These are phyloP conservation scores for Pantherophis guttatus DNA, from an alignment of 2,113 vertebrate species.

Conservation along the genomic window DNA sequence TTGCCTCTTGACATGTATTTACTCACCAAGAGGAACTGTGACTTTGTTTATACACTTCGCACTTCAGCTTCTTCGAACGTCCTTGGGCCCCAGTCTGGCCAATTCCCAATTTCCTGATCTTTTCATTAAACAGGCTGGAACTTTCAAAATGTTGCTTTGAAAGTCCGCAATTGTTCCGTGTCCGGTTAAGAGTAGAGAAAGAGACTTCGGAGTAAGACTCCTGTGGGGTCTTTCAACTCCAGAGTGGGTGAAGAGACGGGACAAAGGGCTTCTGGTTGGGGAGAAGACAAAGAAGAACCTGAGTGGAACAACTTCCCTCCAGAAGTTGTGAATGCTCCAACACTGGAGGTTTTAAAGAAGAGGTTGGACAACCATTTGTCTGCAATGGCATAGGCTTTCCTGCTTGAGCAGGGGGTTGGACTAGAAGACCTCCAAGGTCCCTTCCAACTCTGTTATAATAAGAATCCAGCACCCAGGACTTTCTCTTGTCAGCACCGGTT, in stretches of 20 bases:
- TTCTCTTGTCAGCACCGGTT: too few species aligned
- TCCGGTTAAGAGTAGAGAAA: not conserved
- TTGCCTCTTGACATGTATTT: not conserved
- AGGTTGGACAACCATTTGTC: too few species aligned
- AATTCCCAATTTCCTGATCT: slow-evolving; percentile 1
- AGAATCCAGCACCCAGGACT: too few species aligned
- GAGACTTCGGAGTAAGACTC: not conserved
- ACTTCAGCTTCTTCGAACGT: not conserved
- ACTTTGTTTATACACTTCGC: not conserved
- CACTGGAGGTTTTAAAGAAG: too few species aligned
- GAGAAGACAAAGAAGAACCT: not conserved
- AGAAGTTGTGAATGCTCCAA: too few species aligned
- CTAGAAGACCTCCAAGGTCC: too few species aligned
- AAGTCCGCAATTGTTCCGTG: not conserved
- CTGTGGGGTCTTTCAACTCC: not conserved
- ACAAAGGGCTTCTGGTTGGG: not conserved
- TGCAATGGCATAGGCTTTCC: too few species aligned
- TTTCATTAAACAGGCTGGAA: slow-evolving; percentile 5
- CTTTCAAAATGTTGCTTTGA: not conserved
- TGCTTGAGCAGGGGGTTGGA: too few species aligned
- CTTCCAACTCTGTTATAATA: too few species aligned
- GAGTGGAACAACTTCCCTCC: too few species aligned
- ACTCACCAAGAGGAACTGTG: not conserved
- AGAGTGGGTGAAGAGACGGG: too few species aligned
- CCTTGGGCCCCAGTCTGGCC: not conserved